These are phyloP conservation scores for Alentia gelatinosa DNA, from an alignment of 2,888 invertebrate species.

Conservation along the genomic window DNA sequence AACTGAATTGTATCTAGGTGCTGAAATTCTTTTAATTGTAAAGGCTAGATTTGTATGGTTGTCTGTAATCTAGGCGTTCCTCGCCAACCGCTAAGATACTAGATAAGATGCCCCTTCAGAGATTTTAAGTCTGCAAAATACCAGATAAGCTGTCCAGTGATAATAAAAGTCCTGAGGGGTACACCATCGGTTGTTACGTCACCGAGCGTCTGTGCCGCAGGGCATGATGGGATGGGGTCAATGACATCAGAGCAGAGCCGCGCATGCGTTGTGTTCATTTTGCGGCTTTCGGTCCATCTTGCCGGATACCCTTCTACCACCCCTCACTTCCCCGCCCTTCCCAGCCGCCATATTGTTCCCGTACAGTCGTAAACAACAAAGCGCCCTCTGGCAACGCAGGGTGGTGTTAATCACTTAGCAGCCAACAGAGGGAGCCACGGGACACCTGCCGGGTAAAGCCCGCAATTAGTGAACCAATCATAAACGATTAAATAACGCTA, in stretches of 20 bases:
- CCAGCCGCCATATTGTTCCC: not conserved
- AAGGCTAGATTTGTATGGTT: not conserved
- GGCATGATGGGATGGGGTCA: not conserved
- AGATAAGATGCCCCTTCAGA: not conserved
- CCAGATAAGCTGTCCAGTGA: too few relatives aligned
- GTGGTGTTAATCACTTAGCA: constrained; percentile 4
- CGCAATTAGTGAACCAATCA: constrained; percentile 30
- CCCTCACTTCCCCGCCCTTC: not conserved
- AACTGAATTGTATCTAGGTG: too few relatives aligned
- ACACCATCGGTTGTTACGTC: not conserved
- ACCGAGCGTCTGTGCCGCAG: not conserved
- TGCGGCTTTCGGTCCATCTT: not conserved
- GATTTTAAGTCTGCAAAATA: not conserved
- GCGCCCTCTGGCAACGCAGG: not conserved
- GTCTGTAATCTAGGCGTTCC: not conserved
- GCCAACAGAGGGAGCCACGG: not conserved
- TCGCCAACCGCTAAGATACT: not conserved
- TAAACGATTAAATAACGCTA: constrained; percentile 47
- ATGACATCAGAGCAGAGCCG: not conserved
- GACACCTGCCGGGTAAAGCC: not conserved
- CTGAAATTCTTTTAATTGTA: not conserved
- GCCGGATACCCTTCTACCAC: too few relatives aligned
- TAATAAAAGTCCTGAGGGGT: not conserved
- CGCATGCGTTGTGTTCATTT: not conserved
- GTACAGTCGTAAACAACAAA: constrained; percentile 7